These are phyloP conservation scores for Druon quercuslanigerum DNA, from an alignment of 1,140 invertebrate species.

Conservation along the genomic window DNA sequence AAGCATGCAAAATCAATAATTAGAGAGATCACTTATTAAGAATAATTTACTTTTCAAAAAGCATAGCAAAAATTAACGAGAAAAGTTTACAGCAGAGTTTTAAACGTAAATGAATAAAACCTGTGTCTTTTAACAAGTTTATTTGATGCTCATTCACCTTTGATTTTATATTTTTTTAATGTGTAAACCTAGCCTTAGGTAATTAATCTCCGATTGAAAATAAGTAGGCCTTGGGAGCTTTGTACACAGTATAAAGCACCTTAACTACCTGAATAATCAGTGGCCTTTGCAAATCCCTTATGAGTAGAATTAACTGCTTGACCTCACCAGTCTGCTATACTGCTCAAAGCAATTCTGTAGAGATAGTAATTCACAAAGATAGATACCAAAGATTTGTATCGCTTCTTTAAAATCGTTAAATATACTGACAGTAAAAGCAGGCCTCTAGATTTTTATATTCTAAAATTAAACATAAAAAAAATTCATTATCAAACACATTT, in stretches of 20 bases:
- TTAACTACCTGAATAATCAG: constrained; percentile 10
- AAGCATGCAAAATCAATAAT: not conserved
- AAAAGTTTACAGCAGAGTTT: too few species aligned
- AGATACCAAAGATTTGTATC: too few species aligned
- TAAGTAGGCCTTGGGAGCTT: not conserved
- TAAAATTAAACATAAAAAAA: too few species aligned
- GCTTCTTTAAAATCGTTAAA: too few species aligned
- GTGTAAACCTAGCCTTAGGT: not conserved
- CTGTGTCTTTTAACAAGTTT: too few species aligned
- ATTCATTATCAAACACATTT: too few species aligned
- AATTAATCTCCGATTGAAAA: constrained; percentile 15
- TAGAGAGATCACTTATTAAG: not conserved
- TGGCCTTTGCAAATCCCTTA: not conserved
- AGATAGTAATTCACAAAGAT: too few species aligned
- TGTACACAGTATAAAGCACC: not conserved
- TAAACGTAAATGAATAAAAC: too few species aligned
- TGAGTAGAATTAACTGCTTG: constrained; percentile 8
- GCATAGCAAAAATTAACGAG: too few species aligned
- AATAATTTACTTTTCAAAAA: not conserved
- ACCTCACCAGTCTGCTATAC: not conserved
- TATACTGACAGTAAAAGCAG: too few species aligned
- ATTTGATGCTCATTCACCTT: not conserved
- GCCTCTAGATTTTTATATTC: too few species aligned
- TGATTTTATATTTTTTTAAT: not conserved
- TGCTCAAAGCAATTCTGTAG: not conserved